Percentiles rank a stretch among this genome's conserved stretches.
Evolutionary conservation across 1,140 invertebrate species (phyloP).

Genomic region (Callitettix versicolor): DNA sequence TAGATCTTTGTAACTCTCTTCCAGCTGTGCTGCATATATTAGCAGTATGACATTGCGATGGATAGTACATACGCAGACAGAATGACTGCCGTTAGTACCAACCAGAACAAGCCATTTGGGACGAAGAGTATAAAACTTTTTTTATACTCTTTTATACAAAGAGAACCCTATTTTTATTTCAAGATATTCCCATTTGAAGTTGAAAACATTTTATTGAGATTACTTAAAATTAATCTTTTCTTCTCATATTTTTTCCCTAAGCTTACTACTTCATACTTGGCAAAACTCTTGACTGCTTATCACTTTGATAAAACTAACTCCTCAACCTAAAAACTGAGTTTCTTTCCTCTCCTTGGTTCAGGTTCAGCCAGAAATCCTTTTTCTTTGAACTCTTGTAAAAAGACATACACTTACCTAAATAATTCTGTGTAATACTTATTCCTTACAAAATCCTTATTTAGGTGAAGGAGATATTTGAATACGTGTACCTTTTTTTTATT

Average conservation of each 20-base stretch:
- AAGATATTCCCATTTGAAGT: constrained; percentile 15
- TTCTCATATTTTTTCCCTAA: constrained; percentile 9
- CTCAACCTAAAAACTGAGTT: background rate
- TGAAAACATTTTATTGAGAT: constrained; percentile 11
- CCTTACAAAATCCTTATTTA: too few species aligned
- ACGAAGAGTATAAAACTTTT: constrained; percentile 20
- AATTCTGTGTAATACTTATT: too few species aligned
- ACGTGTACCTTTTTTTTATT: too few species aligned
- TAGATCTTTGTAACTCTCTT: too few species aligned
- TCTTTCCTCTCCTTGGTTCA: constrained; percentile 2
- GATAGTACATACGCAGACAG: constrained; percentile 23
- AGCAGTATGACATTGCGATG: constrained; percentile 27
- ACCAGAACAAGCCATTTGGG: constrained; percentile 22
- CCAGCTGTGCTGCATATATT: constrained; percentile 16
- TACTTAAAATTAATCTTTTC: constrained; percentile 15
- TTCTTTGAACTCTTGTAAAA: too few species aligned
- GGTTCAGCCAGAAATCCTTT: background rate
- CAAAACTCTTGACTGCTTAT: background rate
- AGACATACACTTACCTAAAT: too few species aligned
- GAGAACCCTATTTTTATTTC: constrained; percentile 22
- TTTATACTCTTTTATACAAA: too few species aligned
- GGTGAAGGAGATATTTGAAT: too few species aligned
- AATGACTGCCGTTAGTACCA: constrained; percentile 21
- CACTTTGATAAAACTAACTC: constrained; percentile 1
- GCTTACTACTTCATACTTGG: constrained; percentile 20